A percentile compares a stretch with the other conserved stretches of the same genome.
These are phyloP conservation scores for Bicyclus anynana DNA, from an alignment of 1,140 invertebrate genomes.

Conservation along the genomic window DNA sequence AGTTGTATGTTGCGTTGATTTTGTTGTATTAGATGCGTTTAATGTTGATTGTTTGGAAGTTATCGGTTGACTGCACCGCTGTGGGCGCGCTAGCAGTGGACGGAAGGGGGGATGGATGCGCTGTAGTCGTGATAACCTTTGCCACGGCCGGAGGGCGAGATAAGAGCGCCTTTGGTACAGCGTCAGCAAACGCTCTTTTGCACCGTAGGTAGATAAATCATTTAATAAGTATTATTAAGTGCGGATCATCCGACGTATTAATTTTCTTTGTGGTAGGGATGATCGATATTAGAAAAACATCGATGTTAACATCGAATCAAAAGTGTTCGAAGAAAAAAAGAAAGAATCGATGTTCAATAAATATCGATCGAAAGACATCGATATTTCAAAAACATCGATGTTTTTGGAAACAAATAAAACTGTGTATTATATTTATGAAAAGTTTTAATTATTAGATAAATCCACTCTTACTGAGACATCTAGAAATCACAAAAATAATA, in stretches of 20 bases:
- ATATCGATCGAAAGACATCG: no score
- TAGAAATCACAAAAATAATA: no score
- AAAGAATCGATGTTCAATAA: no score
- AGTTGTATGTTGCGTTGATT: background rate
- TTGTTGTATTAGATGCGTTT: slow-evolving; percentile 13
- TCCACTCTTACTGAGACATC: no score
- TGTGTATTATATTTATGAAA: no score
- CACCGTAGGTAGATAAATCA: slow-evolving; percentile 31
- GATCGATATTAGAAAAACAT: no score
- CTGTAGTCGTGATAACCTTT: slow-evolving; percentile 59
- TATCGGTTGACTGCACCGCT: slow-evolving; percentile 56
- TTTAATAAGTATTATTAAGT: slow-evolving; percentile 1
- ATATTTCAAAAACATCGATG: no score
- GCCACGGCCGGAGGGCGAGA: slow-evolving; percentile 55
- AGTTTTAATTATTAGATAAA: no score
- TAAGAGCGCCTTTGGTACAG: slow-evolving; percentile 61
- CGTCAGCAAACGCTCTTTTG: slow-evolving; percentile 50
- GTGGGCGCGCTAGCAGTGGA: slow-evolving; percentile 38
- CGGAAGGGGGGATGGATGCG: slow-evolving; percentile 39
- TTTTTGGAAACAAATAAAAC: no score
- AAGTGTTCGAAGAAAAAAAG: no score
- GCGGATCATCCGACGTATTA: background rate
- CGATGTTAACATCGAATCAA: no score
- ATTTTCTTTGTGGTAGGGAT: background rate
- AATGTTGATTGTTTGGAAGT: slow-evolving; percentile 45